A percentile compares a stretch with the other conserved stretches of the same genome.
phyloP scores from a whole-genome alignment of 2,797 vertebrate species.

The Hippocampus kuda region DNA sequence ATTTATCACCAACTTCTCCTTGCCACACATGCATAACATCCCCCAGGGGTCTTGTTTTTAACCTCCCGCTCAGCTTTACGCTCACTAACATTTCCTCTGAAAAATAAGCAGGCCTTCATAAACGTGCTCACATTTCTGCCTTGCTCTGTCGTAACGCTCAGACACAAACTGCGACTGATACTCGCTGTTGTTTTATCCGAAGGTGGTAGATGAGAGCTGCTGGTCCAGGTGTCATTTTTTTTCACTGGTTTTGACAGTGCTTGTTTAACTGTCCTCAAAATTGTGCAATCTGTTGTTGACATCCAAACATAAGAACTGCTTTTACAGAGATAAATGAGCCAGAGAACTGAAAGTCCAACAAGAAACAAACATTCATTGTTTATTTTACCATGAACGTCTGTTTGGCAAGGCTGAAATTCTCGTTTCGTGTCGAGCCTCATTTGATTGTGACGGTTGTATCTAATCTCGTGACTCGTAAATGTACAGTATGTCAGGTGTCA shows the following conservation, averaged over 20 bases:
- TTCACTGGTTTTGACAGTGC: slow-evolving; percentile 4
- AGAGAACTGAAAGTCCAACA: no score
- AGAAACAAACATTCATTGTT: no score
- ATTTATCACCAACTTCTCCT: background rate
- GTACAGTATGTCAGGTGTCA: background rate
- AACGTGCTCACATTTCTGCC: background rate
- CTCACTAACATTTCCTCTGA: background rate
- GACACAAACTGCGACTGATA: background rate
- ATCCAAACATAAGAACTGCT: background rate
- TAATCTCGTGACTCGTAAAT: background rate
- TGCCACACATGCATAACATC: background rate
- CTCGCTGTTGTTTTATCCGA: background rate
- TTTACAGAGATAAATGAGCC: no score
- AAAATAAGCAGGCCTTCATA: background rate
- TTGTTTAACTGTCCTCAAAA: background rate
- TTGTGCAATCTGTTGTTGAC: background rate
- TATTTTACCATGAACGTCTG: no score
- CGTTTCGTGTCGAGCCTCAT: background rate
- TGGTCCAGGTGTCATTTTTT: slow-evolving; percentile 6
- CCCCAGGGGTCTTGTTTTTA: background rate
- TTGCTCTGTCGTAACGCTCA: background rate
- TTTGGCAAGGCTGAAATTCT: no score
- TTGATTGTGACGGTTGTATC: background rate
- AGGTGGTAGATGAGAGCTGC: slow-evolving; percentile 1
- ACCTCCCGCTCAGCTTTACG: background rate